Evolutionary conservation across 2,797 vertebrate species (phyloP).

Genomic region (Ceryle rudis): DNA sequence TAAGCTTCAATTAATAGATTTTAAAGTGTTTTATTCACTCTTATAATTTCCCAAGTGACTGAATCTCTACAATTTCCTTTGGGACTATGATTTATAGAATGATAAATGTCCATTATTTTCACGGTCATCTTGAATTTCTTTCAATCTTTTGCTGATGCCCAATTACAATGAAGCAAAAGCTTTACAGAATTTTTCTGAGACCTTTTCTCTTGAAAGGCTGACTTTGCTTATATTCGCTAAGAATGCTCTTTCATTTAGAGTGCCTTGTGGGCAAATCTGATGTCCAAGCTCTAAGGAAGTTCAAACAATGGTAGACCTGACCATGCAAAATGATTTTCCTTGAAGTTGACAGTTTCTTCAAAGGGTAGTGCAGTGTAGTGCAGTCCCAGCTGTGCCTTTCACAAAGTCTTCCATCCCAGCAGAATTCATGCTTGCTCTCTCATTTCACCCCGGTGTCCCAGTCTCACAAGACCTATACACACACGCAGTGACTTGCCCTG

Average conservation of each 20-base stretch:
- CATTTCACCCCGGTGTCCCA: neutral
- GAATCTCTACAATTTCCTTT: neutral
- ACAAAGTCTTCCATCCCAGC: neutral
- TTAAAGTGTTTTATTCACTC: constrained; percentile 31
- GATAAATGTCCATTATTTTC: constrained; percentile 31
- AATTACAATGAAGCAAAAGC: neutral
- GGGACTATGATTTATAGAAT: neutral
- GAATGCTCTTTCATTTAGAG: neutral
- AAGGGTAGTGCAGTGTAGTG: neutral
- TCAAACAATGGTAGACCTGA: neutral
- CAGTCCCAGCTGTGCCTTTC: neutral
- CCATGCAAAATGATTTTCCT: neutral
- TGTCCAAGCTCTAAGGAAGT: neutral
- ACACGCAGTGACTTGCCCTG: neutral
- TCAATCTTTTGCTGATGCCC: neutral
- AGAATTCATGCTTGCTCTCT: neutral
- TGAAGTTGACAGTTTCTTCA: neutral
- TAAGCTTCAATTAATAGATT: constrained; percentile 10
- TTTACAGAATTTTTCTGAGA: neutral
- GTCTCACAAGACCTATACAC: neutral
- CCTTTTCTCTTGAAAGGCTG: neutral
- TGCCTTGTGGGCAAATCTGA: neutral
- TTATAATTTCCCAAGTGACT: constrained; percentile 3
- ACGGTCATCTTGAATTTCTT: neutral
- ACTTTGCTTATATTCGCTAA: neutral